These are phyloP conservation scores for Chondrosia reniformis DNA, from an alignment of 37 sponge, comb jelly and placozoan genomes.

Conservation along the genomic window DNA sequence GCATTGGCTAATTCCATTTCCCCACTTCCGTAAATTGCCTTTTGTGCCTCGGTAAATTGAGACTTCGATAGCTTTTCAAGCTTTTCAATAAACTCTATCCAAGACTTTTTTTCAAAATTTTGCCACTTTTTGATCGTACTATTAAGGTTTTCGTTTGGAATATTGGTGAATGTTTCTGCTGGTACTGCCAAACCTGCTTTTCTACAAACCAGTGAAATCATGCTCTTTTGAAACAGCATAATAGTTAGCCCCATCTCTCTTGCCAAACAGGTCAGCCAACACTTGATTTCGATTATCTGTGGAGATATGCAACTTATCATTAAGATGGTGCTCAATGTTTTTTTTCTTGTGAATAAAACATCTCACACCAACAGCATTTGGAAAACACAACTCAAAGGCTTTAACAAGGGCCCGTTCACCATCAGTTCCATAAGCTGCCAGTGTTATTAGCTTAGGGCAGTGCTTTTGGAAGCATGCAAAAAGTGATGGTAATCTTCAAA, in stretches of 20 bases:
- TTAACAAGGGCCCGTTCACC: neutral
- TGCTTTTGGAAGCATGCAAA: neutral
- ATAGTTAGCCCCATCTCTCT: neutral
- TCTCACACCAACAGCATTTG: neutral
- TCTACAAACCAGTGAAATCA: constrained; percentile 17
- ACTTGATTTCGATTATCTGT: neutral
- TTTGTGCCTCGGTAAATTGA: neutral
- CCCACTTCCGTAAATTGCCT: neutral
- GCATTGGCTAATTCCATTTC: neutral
- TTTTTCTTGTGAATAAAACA: constrained; percentile 7
- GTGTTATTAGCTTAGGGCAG: neutral
- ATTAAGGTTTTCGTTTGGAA: constrained; percentile 27
- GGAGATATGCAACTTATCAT: neutral
- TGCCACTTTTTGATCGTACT: constrained; percentile 18
- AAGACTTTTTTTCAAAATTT: constrained; percentile 2
- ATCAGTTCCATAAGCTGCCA: neutral
- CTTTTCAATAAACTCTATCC: neutral
- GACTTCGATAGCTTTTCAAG: neutral
- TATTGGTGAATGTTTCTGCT: constrained; percentile 23
- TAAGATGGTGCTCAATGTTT: constrained; percentile 18
- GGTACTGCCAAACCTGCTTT: constrained; percentile 13
- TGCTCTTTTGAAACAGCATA: neutral
- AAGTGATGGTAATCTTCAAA: constrained; percentile 30
- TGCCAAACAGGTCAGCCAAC: neutral
- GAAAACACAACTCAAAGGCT: neutral